A percentile compares a stretch with the other conserved stretches of the same genome.
Conservation (phyloP, 2,113 vertebrate species). For the Leucosticte australis region DNA sequence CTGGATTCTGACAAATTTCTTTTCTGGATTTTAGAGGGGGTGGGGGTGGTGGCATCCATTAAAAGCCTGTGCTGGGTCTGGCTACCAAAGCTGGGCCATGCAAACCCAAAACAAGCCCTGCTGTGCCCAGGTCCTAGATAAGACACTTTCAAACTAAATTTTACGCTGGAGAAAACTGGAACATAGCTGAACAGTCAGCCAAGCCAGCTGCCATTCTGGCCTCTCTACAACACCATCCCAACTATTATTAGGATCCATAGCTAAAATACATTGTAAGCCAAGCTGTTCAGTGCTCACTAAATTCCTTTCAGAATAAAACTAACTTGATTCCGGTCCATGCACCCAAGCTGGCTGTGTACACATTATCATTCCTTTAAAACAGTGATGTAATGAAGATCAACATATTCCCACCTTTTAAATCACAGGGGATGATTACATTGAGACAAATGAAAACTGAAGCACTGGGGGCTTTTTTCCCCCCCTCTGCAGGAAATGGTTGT, state of each 20-base stretch:
- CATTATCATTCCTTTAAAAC: neutral
- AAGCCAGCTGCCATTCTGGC: neutral
- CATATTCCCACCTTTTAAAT: neutral
- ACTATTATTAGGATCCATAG: neutral
- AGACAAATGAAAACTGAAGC: constrained; percentile 5
- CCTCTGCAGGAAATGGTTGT: neutral
- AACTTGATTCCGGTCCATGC: neutral
- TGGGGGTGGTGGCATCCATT: neutral
- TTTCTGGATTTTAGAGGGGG: neutral
- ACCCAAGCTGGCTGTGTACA: neutral
- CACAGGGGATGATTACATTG: neutral
- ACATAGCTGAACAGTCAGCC: neutral
- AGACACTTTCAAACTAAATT: neutral
- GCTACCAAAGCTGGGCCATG: neutral
- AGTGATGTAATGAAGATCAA: neutral
- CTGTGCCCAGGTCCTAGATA: neutral
- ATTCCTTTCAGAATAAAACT: neutral
- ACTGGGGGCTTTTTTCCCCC: fast-evolving
- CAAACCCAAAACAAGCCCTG: neutral
- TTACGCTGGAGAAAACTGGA: neutral
- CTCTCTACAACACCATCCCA: neutral
- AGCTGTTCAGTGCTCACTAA: neutral
- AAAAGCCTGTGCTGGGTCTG: neutral
- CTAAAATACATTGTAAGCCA: neutral
- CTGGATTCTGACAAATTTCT: neutral